Evolutionary conservation across 2,797 vertebrate genomes (phyloP), one percentile per base, ranked within the genome.

Genomic region (Myiothlypis chrysogaster): DNA sequence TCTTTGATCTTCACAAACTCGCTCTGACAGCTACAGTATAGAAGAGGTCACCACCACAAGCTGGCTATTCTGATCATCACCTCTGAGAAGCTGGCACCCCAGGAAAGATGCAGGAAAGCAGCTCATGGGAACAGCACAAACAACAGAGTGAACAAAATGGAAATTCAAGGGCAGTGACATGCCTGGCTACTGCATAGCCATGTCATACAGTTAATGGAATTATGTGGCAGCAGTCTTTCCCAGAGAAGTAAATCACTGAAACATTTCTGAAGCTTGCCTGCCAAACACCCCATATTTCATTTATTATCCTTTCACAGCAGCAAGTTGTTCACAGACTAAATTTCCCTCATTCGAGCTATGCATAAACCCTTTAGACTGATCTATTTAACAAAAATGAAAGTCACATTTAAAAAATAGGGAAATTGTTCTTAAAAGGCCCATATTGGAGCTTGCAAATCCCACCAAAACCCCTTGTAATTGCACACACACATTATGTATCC

Each of bases 1-100:
- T 23, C 87, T 90, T 86, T 79, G 90, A 94, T 93, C 73, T 65
- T 78, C 32, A 28, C 55, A 91, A 96, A 96, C 35, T 94, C 0
- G 0, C 16, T 71, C 76, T 94, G 94, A 94, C 94, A 96, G 83
- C 72, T 52, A 24, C 72, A 76, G 69, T 32, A 91, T 18, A 76
- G 83, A 50, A 20, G 46, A 83, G 72, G 72, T 76, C 90, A 68
- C 76, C 75, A 47, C 39, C 91, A 91, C 55, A 86, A 78, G 57
- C 61, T 0, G 0, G 23, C 69, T 75, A 37, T 91, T 91, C 47
- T 41, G 69, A 50, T 88, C 79, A 66, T 90, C 79, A 63, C 43
- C 83, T 78, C 72, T 3, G 7, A 85, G 23, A 76, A 69, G 73
- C 0, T 63, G 69, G 83, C 65, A 86, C 41, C 14, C 35, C 72